A percentile compares a stretch with the other conserved stretches of the same genome.
Evolutionary conservation across 2,113 vertebrate genomes (phyloP).

Genomic region (Synodontis membranacea): DNA sequence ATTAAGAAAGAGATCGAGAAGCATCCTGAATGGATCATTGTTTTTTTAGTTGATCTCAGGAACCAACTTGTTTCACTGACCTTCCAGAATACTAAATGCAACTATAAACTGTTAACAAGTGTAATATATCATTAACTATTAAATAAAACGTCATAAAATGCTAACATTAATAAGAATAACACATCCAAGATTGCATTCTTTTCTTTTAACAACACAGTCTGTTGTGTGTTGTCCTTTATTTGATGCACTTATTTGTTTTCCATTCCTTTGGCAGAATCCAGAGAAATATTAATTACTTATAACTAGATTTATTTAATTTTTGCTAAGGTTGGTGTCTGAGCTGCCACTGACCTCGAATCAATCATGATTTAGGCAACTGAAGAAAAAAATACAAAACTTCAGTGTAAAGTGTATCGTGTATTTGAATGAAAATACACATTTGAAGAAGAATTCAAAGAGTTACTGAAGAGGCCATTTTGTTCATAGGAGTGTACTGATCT

Average conservation of each 20-base stretch:
- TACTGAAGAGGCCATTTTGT: not conserved
- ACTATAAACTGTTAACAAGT: not conserved
- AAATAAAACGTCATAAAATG: not conserved
- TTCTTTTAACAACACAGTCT: not conserved
- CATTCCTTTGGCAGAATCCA: not conserved
- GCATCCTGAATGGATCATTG: too few species aligned
- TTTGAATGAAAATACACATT: not conserved
- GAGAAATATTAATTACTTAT: not conserved
- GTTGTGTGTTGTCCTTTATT: not conserved
- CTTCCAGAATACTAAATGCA: not conserved
- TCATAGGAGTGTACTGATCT: not conserved
- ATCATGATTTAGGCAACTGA: not conserved
- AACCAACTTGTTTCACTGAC: not conserved
- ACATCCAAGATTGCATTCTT: not conserved
- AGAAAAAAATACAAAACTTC: not conserved
- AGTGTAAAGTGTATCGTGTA: not conserved
- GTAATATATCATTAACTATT: not conserved
- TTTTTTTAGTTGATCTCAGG: too few species aligned
- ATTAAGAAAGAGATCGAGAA: too few species aligned
- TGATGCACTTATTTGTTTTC: not conserved
- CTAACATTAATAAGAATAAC: not conserved
- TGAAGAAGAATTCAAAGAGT: not conserved
- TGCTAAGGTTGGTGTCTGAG: not conserved
- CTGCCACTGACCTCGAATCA: not conserved
- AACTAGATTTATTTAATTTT: not conserved